phyloP scores from a whole-genome alignment of 2,797 vertebrate species.

The Dicrostonyx torquatus region DNA sequence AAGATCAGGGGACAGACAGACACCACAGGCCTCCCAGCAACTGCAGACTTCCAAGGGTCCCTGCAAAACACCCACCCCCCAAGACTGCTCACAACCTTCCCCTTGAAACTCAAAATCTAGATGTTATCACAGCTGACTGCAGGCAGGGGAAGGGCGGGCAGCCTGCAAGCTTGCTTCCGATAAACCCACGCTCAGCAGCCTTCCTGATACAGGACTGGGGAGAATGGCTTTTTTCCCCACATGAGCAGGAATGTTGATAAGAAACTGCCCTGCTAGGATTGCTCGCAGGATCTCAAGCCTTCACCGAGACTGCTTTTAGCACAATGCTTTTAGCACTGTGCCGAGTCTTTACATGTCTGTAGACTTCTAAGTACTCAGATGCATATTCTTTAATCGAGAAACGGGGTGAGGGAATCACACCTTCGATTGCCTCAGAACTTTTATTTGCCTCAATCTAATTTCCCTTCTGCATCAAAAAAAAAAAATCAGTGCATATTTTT shows the following conservation, averaged over 20 bases:
- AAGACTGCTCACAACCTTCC: not conserved
- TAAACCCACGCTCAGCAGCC: not conserved
- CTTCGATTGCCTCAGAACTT: slow-evolving; percentile 37
- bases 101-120: slow-evolving; percentile 6
- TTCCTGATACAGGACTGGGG: slow-evolving; percentile 54
- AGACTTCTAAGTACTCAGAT: not conserved
- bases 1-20: not conserved
- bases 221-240: slow-evolving; percentile 34
- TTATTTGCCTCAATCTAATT: slow-evolving; percentile 28
- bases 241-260: slow-evolving; percentile 16
- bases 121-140: slow-evolving; percentile 2
- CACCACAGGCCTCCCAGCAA: not conserved
- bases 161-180: not conserved
- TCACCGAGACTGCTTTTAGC: not conserved
- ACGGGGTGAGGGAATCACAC: not conserved
- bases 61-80: not conserved
- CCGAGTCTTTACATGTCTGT: not conserved
- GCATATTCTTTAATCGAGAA: not conserved
- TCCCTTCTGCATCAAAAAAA: slow-evolving; percentile 41
- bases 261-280: slow-evolving; percentile 28
- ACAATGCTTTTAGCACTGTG: too few species aligned
- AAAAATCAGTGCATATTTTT: slow-evolving; percentile 27
- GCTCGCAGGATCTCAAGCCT: slow-evolving; percentile 25
- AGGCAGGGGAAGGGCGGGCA: not conserved
- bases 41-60: not conserved